Conservation (phyloP, 2,113 vertebrate species). For the Pteronura brasiliensis region DNA sequence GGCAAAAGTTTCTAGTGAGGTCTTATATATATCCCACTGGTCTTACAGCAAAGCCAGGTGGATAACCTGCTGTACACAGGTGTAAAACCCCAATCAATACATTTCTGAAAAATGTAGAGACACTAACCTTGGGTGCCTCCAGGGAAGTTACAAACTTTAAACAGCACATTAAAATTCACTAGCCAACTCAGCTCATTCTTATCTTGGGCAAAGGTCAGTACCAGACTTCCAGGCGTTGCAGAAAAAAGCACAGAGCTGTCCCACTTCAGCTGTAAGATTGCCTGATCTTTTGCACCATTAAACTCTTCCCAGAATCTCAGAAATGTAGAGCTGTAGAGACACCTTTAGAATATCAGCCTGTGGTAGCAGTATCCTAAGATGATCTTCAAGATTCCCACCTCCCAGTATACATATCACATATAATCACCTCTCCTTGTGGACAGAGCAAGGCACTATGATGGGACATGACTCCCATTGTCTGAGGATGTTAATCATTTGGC, state of each 20-base stretch:
- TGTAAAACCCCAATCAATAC: background rate
- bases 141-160: background rate
- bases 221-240: background rate
- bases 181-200: background rate
- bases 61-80: too few species aligned
- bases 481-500: background rate
- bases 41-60: background rate
- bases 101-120: background rate
- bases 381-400: background rate
- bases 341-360: background rate
- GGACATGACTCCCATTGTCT: fast-evolving
- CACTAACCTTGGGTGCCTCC: background rate
- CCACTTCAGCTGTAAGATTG: background rate
- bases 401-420: too few species aligned
- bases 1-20: background rate
- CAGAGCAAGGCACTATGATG: background rate
- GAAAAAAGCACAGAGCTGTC: background rate
- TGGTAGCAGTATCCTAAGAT: background rate
- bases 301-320: background rate
- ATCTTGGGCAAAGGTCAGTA: background rate
- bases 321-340: background rate
- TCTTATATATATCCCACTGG: background rate
- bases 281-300: background rate
- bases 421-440: background rate
- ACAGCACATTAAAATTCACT: background rate